These are phyloP conservation scores for Cheirogaleus medius DNA, from an alignment of 2,113 vertebrate genomes.

Conservation along the genomic window DNA sequence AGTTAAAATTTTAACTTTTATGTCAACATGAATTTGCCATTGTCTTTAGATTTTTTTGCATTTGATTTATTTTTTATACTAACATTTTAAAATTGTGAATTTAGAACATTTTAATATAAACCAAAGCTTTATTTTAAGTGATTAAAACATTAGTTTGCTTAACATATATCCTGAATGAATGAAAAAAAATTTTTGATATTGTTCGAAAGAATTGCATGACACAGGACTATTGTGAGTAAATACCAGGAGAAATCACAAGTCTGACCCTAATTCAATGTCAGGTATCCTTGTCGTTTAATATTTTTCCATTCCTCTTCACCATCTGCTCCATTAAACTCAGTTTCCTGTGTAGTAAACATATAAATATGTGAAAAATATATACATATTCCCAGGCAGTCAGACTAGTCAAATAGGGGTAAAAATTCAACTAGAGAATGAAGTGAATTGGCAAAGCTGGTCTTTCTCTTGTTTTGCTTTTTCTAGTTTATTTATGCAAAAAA, in stretches of 20 bases:
- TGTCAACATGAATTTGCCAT: background rate
- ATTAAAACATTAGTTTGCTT: background rate
- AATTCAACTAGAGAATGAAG: background rate
- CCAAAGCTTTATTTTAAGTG: background rate
- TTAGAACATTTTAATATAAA: background rate
- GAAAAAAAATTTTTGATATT: background rate
- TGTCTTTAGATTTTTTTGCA: background rate
- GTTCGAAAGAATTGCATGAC: background rate
- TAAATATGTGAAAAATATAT: background rate
- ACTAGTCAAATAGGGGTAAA: background rate
- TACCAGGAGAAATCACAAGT: background rate
- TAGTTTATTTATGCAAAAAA: background rate
- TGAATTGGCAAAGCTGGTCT: background rate
- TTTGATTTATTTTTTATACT: background rate
- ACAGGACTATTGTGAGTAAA: background rate
- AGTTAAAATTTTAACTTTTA: background rate
- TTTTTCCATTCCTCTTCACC: background rate
- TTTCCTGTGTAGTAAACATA: background rate
- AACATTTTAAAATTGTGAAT: background rate
- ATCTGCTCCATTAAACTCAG: background rate
- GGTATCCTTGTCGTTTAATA: background rate
- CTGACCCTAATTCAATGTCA: background rate
- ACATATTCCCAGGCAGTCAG: background rate
- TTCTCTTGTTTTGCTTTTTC: background rate
- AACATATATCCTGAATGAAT: background rate